Evolutionary conservation across 2,113 vertebrate species (phyloP), one percentile per base, ranked within the genome.

Genomic region (Podocnemis expansa): DNA sequence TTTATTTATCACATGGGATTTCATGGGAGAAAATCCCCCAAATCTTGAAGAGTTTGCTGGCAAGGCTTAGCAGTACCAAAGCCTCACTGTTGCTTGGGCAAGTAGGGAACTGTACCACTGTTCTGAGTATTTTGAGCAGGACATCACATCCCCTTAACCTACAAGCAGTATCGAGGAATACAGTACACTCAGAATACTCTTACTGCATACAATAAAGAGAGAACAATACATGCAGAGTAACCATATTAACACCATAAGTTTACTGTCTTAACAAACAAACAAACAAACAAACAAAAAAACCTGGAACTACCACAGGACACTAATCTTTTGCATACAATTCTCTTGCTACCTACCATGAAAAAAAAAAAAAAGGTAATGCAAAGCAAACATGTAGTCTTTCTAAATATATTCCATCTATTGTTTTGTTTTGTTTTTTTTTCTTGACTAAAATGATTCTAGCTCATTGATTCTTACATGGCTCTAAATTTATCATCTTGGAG

Each of bases 301-400:
- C n/a, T n/a, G n/a, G n/a, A 27, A 80, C 82, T 83, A 34, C 47
- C 73, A 34, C 34, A 14, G 1, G 3, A 38, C 6, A 19, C 11
- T 89, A 6, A 45, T 1, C 17, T 85, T 88, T 83, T 21, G 29
- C 2, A 45, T 49, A 1, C 17, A 25, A 56, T 54, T 9, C 38
- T 56, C n/a, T 2, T 10, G 38, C 4, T 2, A 47, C 80, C 4
- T 3, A 49, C 1, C 6, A 5, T n/a, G 8, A 25, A 29, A 47
- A 63, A 43, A 1, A 11, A 67, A 22, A 4, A 54, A 55, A 13
- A 1, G 1, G n/a, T n/a, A n/a, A n/a, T n/a, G n/a, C n/a, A 41
- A 76, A 83, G 54, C 38, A 1, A 41, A 6, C 51, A 75, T 8
- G 0, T 38, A 7, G 52, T 1, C 19, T 89, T 73, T 78, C 2